Evolutionary conservation across 2,797 vertebrate species (phyloP).

Genomic region (Falco novaeseelandiae): DNA sequence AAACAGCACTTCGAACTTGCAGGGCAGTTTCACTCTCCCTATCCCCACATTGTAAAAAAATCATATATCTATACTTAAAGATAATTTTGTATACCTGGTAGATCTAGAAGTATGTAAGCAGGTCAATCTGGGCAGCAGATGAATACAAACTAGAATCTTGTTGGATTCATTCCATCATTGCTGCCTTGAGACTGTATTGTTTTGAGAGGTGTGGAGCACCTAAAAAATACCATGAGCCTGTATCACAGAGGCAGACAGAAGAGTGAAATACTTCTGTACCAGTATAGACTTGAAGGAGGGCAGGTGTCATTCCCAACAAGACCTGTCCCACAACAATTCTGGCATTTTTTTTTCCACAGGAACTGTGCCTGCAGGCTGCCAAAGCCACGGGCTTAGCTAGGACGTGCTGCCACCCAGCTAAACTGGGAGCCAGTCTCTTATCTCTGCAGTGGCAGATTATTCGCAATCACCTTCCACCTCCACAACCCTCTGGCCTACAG

Average conservation of each 20-base stretch:
- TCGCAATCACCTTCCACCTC: not conserved
- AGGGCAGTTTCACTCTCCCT: not conserved
- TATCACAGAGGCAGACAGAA: not conserved
- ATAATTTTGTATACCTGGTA: not conserved
- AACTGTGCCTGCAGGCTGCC: not conserved
- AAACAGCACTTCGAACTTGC: not conserved
- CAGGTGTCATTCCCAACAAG: not conserved
- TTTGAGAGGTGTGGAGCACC: not conserved
- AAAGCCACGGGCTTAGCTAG: not conserved
- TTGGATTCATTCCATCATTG: not conserved
- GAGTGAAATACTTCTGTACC: not conserved
- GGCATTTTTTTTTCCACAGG: not conserved
- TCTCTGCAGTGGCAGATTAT: not conserved
- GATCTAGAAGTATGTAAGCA: not conserved
- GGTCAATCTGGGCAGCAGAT: not conserved
- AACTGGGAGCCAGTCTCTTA: not conserved
- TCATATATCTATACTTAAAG: rapidly evolving
- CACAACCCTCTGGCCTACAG: not conserved
- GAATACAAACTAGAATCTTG: not conserved
- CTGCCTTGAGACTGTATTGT: not conserved
- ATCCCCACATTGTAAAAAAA: not conserved
- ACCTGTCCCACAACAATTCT: not conserved
- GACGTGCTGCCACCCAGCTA: not conserved
- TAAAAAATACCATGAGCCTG: not conserved
- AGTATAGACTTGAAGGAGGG: not conserved